Evolutionary conservation across 1,140 invertebrate genomes (phyloP).

Genomic region (Eufriesea mexicana): DNA sequence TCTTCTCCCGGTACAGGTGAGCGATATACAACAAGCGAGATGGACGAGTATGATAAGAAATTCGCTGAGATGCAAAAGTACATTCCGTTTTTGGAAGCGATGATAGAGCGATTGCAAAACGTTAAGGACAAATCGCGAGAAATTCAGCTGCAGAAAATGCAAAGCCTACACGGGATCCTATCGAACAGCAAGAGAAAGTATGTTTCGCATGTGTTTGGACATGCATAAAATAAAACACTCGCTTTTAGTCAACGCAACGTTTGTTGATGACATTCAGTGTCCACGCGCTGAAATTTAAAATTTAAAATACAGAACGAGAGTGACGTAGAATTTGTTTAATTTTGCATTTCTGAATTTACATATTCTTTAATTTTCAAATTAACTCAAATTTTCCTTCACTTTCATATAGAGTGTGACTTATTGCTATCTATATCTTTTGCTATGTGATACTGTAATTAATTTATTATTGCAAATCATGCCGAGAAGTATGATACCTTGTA

Average conservation of each 20-base stretch:
- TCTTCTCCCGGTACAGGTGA: constrained; percentile 65
- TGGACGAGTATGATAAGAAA: constrained; percentile 84
- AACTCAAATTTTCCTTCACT: background rate
- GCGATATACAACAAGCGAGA: constrained; percentile 53
- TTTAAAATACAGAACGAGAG: no score
- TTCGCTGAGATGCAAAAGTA: constrained; percentile 86
- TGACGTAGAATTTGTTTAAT: background rate
- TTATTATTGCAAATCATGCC: background rate
- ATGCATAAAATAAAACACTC: background rate
- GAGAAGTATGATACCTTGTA: background rate
- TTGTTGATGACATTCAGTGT: background rate
- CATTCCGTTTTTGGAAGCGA: constrained; percentile 86
- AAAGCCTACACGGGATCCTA: constrained; percentile 84
- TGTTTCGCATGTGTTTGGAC: constrained; percentile 37
- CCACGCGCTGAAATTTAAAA: background rate
- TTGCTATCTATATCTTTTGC: background rate
- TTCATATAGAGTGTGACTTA: background rate
- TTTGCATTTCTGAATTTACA: background rate
- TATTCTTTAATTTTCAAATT: constrained; percentile 9
- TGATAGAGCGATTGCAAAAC: constrained; percentile 84
- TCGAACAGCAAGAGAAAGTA: constrained; percentile 85
- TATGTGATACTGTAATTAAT: background rate
- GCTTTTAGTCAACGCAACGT: background rate
- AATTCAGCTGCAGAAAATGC: constrained; percentile 85
- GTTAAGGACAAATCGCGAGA: constrained; percentile 82